A percentile compares a stretch with the other conserved stretches of the same genome.
Conservation (phyloP, 2,888 invertebrate genomes). For the Quadriops clusia region DNA sequence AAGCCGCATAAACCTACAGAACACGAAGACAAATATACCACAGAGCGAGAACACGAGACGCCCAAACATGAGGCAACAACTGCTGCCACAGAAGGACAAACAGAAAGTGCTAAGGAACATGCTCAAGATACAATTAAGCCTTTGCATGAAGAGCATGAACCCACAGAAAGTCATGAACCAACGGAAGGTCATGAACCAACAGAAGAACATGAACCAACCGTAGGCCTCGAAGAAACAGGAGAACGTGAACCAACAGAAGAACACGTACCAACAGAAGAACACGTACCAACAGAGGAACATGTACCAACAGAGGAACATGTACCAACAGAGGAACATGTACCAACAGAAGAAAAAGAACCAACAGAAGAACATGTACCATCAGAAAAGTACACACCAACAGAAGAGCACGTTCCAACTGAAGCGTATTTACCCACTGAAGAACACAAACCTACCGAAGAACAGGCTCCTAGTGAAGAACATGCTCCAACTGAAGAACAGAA, state of each 20-base stretch:
- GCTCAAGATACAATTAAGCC: background rate
- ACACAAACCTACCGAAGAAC: slow-evolving; percentile 5
- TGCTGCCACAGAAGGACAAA: slow-evolving; percentile 5
- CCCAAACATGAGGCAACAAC: slow-evolving; percentile 10
- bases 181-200: no score
- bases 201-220: slow-evolving; percentile 8
- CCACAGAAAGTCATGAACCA: no score
- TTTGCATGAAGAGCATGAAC: slow-evolving; percentile 3
- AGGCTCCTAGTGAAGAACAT: slow-evolving; percentile 5
- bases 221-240: slow-evolving; percentile 4
- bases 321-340: slow-evolving; percentile 3
- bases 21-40: no score
- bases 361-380: no score
- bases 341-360: no score
- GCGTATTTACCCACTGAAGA: slow-evolving; percentile 1
- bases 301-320: slow-evolving; percentile 6
- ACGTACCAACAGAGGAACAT: slow-evolving; percentile 7
- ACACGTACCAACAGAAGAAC: slow-evolving; percentile 8
- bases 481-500: slow-evolving; percentile 4
- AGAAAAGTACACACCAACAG: slow-evolving; percentile 7
- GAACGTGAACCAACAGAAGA: slow-evolving; percentile 8
- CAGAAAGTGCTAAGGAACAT: background rate
- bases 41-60: no score
- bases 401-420: slow-evolving; percentile 6
- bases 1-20: slow-evolving; percentile 11